Percentiles rank a stretch among this genome's conserved stretches.
Evolutionary conservation across 2,797 vertebrate species (phyloP).

Genomic region (Anguilla megastoma): DNA sequence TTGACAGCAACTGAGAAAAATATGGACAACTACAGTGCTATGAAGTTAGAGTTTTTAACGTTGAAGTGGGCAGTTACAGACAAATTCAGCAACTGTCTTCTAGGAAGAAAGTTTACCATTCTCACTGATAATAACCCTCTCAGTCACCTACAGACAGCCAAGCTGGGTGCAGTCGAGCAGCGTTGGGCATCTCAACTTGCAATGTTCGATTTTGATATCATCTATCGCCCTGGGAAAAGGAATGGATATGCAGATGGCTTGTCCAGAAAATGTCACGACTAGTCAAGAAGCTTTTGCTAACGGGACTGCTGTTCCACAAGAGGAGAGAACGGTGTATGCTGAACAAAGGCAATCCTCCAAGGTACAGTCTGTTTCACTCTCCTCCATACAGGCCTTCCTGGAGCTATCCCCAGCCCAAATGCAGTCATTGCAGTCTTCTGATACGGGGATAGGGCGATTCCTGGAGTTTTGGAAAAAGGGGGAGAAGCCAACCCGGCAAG

Average conservation of each 20-base stretch:
- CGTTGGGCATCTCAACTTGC: background rate
- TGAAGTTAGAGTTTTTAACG: slow-evolving; percentile 13
- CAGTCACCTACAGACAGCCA: background rate
- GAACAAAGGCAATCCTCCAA: too few species aligned
- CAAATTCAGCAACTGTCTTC: background rate
- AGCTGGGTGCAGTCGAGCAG: background rate
- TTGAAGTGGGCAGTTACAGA: background rate
- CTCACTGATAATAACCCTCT: background rate
- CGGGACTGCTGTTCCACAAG: too few species aligned
- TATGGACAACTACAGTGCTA: slow-evolving; percentile 18
- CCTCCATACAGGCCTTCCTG: too few species aligned
- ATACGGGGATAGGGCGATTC: too few species aligned
- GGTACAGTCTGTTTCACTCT: too few species aligned
- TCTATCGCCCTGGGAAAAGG: background rate
- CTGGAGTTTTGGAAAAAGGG: too few species aligned
- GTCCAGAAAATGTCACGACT: too few species aligned
- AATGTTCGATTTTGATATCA: background rate
- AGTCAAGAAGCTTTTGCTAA: too few species aligned
- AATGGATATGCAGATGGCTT: background rate
- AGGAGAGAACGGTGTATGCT: too few species aligned
- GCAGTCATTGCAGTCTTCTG: too few species aligned
- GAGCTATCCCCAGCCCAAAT: too few species aligned
- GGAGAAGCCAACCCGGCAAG: too few species aligned
- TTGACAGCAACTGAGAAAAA: background rate
- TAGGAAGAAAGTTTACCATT: background rate